Conservation (phyloP, 2,888 invertebrate species). For the Sinelater perroti region DNA sequence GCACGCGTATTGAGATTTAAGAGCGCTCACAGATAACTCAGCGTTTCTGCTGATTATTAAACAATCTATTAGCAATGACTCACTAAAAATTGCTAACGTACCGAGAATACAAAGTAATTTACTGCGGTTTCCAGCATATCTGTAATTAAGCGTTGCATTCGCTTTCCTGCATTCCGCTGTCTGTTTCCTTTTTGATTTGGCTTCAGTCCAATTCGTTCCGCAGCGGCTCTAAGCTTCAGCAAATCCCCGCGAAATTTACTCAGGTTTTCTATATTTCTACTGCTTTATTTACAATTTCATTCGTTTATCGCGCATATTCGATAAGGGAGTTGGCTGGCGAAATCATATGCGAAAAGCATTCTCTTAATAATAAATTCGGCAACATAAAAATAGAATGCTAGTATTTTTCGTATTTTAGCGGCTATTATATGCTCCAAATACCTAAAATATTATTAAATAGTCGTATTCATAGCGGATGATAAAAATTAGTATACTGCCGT, state of each 20-base stretch:
- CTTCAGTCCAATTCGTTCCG: constrained; percentile 28
- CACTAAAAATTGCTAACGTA: constrained; percentile 8
- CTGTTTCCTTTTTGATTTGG: constrained; percentile 29
- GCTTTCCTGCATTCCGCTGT: constrained; percentile 10
- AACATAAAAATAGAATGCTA: too few species aligned
- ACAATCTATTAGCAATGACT: constrained; percentile 3
- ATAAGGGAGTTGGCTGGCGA: constrained; percentile 6
- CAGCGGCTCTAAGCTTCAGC: constrained; percentile 23
- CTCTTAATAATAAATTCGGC: too few species aligned
- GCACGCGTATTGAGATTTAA: too few species aligned
- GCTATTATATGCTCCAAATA: too few species aligned
- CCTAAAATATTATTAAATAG: too few species aligned
- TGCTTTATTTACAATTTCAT: constrained; percentile 29
- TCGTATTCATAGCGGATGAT: too few species aligned
- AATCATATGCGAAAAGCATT: background rate
- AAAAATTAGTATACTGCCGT: too few species aligned
- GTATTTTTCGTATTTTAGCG: too few species aligned
- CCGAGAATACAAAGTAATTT: constrained; percentile 7
- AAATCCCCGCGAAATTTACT: constrained; percentile 31
- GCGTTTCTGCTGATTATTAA: background rate
- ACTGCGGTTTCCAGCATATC: constrained; percentile 11
- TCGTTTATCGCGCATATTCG: constrained; percentile 22
- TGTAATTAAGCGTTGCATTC: constrained; percentile 21
- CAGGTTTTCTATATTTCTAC: constrained; percentile 29
- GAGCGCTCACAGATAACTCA: too few species aligned